Evolutionary conservation across 2,888 invertebrate species (phyloP).

Genomic region (Leptopterna dolabrata): DNA sequence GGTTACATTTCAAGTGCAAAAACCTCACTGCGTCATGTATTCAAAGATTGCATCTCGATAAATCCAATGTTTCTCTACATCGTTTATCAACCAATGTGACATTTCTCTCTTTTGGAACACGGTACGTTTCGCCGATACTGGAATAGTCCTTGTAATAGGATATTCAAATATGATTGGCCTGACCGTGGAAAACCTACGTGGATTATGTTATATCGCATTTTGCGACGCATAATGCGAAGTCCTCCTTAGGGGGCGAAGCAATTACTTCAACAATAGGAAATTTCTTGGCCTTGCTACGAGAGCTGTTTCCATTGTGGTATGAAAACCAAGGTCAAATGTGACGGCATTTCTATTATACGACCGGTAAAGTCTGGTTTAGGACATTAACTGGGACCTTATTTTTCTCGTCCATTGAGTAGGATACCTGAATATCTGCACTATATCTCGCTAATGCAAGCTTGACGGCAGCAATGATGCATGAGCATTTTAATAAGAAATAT

Average conservation of each 20-base stretch:
- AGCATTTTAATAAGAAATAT: not conserved
- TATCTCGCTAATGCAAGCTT: not conserved
- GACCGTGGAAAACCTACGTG: conserved; percentile 24
- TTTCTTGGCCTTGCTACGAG: not conserved
- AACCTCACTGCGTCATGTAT: not conserved
- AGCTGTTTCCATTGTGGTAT: not conserved
- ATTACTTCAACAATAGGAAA: conserved; percentile 36
- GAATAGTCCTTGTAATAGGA: not conserved
- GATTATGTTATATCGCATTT: not conserved
- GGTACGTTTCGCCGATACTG: not conserved
- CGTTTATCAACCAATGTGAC: not conserved
- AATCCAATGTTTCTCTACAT: not conserved
- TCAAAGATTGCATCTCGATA: not conserved
- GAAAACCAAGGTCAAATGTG: not conserved
- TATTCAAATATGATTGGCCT: not conserved
- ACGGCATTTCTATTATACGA: not conserved
- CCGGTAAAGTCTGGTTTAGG: not conserved
- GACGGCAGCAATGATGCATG: not conserved
- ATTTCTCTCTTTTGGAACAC: not conserved
- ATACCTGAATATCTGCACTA: not conserved
- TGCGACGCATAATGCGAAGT: not conserved
- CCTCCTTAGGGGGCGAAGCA: not conserved
- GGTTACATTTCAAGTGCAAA: too few relatives aligned
- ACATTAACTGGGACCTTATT: not conserved
- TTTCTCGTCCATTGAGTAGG: not conserved